These are phyloP conservation scores for Chrysaora quinquecirrha DNA, from an alignment of 30 jellyfish, hydroid and myxozoan genomes.

Conservation along the genomic window DNA sequence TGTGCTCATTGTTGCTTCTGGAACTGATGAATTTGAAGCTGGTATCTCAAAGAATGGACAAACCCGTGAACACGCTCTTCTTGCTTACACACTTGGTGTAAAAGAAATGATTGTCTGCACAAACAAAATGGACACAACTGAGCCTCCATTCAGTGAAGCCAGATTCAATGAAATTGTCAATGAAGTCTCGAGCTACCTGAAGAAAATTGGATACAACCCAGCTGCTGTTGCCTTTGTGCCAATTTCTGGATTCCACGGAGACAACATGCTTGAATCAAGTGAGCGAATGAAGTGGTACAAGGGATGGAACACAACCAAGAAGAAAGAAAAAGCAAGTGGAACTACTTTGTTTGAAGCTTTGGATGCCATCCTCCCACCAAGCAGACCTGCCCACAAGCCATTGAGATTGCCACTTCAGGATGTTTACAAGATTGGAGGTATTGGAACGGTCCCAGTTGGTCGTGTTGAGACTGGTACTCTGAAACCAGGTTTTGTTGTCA, in stretches of 20 bases:
- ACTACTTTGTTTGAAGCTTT: conserved; percentile 79
- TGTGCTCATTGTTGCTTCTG: conserved; percentile 91
- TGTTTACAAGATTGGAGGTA: too few species aligned
- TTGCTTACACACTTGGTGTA: conserved; percentile 97
- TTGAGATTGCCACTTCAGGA: too few species aligned
- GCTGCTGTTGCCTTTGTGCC: conserved; percentile 93
- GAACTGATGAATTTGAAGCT: conserved; percentile 99
- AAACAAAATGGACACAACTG: conserved; percentile 97
- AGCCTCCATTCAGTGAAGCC: conserved; percentile 90
- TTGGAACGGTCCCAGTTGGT: too few species aligned
- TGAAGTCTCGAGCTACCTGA: conserved; percentile 83
- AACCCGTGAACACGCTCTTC: conserved; percentile 94
- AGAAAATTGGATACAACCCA: conserved; percentile 95
- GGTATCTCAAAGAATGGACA: conserved; percentile 98
- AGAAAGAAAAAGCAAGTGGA: conserved; percentile 61
- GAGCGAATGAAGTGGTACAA: conserved; percentile 85
- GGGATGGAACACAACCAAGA: conserved; percentile 76
- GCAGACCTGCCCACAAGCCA: conserved; percentile 82
- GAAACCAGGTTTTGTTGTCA: too few species aligned
- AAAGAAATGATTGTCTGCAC: conserved; percentile 92
- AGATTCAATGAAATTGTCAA: conserved; percentile 89
- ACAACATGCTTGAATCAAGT: conserved; percentile 88
- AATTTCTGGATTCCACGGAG: conserved; percentile 99
- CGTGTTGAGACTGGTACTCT: too few species aligned
- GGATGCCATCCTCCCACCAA: conserved; percentile 85